Evolutionary conservation across 2,888 invertebrate species (phyloP).

Genomic region (Pandemis corylana): DNA sequence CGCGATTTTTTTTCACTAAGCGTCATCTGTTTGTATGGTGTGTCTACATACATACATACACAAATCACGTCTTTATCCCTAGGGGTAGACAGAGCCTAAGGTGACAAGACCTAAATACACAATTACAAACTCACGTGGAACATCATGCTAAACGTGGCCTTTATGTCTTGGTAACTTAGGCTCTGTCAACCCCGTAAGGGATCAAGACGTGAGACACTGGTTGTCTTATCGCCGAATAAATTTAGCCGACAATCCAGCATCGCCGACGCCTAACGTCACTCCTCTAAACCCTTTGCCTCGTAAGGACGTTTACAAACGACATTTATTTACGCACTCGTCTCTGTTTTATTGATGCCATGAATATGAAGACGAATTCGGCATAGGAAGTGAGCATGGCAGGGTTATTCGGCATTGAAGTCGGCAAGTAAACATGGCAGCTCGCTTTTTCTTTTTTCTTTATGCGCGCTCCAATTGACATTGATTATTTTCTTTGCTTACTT

Average conservation of each 20-base stretch:
- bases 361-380: slow-evolving; percentile 28
- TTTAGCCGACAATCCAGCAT: background rate
- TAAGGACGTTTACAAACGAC: slow-evolving; percentile 20
- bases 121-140: no score
- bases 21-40: no score
- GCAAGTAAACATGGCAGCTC: slow-evolving; percentile 19
- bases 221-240: slow-evolving; percentile 3
- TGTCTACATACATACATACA: no score
- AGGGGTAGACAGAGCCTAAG: no score
- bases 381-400: slow-evolving; percentile 15
- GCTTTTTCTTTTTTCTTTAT: slow-evolving; percentile 9
- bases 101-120: no score
- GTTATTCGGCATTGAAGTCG: slow-evolving; percentile 16
- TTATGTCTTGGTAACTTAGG: no score
- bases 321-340: slow-evolving; percentile 30
- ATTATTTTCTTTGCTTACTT: background rate
- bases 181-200: no score
- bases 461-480: background rate
- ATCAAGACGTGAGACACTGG: background rate
- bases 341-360: slow-evolving; percentile 39
- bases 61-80: no score
- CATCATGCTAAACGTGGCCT: no score
- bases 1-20: no score
- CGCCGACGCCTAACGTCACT: background rate
- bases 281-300: slow-evolving; percentile 10